Evolutionary conservation across 2,888 invertebrate species (phyloP), one percentile per base, ranked within the genome.

Genomic region (Hirtodrosophila alboralis): DNA sequence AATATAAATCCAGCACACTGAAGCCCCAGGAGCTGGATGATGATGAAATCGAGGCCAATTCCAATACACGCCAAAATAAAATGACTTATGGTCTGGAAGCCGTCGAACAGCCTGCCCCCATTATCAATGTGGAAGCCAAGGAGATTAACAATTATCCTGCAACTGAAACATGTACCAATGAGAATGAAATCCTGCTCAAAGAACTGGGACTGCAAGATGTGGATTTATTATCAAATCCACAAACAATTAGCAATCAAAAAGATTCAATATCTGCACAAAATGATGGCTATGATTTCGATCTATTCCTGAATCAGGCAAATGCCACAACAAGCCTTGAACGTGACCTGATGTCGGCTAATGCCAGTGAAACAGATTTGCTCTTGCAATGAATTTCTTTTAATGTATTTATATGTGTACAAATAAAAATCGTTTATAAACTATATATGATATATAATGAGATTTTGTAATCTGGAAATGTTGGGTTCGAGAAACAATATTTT

Each of bases 1-100:
- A 97, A 76, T 98, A 97, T 86, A 95, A 96, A 90, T 88, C 90
- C 0, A 84, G 79, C 44, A 83, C 89, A 3, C 62, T 89, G 2
- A 87, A 88, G 34, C 90, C 90, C 1, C 90, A 89, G 27, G 85
- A 87, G 30, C 49, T 89, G 12, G 89, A 89, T 45, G 89, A 89
- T 3, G 89, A 89, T 38, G 88, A 89, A 37, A 76, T 85, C 2
- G 80, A 80, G 2, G 75, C 67, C 9, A 74, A 47, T n/a, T 5
- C 14, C 1, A 26, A 71, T 27, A 53, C 16, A 18, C 43, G 38
- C 3, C 7, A 27, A 9, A 40, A 38, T 8, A 58, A 74, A 31
- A 58, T 88, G 4, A 60, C 67, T 30, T 89, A 85, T 37, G 90
- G 87, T 7, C 34, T 76, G 10, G 90, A 89, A 43, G 89, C 90